phyloP scores from a whole-genome alignment of 1,140 invertebrate species.

The Leptopilina boulardi region DNA sequence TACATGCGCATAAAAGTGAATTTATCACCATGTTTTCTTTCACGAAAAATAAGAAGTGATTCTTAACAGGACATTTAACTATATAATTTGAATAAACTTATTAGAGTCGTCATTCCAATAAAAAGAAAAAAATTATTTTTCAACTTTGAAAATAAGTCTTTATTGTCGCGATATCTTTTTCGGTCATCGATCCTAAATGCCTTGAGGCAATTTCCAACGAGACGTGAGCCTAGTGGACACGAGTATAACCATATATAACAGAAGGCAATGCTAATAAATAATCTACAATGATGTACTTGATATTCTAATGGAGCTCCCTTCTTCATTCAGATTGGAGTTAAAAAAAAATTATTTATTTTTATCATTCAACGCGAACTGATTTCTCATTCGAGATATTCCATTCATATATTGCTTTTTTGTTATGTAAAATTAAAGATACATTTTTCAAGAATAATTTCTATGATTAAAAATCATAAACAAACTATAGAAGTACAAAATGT shows the following conservation, averaged over 20 bases:
- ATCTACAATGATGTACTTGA: constrained; percentile 10
- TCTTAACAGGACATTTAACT: background rate
- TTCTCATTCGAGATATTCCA: background rate
- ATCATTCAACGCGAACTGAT: background rate
- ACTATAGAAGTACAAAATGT: too few relatives aligned
- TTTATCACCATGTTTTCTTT: constrained; percentile 17
- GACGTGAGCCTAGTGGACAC: constrained; percentile 14
- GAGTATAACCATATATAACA: constrained; percentile 40
- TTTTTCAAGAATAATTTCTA: too few relatives aligned
- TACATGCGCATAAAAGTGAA: constrained; percentile 29
- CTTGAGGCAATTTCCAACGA: constrained; percentile 44
- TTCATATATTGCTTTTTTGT: too few relatives aligned
- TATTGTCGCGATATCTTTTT: constrained; percentile 51
- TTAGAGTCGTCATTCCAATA: background rate
- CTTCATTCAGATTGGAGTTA: background rate
- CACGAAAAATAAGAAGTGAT: background rate
- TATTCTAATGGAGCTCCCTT: background rate
- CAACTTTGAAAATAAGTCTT: constrained; percentile 38
- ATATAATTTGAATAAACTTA: constrained; percentile 32
- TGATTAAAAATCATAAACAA: too few relatives aligned
- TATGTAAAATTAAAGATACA: too few relatives aligned
- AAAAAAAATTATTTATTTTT: background rate
- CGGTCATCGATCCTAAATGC: constrained; percentile 46
- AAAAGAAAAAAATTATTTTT: too few relatives aligned
- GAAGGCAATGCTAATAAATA: constrained; percentile 49